A percentile compares a stretch with the other conserved stretches of the same genome.
These are phyloP conservation scores for Amorpha juglandis DNA, from an alignment of 2,888 invertebrate species.

Conservation along the genomic window DNA sequence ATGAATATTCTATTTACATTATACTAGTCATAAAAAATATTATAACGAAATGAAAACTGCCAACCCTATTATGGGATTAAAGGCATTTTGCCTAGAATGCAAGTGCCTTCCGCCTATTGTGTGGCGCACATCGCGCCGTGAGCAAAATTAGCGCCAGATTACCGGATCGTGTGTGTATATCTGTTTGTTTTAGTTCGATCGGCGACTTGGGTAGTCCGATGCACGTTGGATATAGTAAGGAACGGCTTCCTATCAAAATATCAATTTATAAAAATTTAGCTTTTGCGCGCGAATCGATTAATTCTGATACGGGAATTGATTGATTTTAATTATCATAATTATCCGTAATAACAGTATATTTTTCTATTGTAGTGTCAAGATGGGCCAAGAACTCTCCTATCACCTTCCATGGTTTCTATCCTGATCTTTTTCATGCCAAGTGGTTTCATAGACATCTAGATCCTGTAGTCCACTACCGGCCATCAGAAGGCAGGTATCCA, in stretches of 20 bases:
- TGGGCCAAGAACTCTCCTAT: no score
- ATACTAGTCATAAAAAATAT: not conserved
- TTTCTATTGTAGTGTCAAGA: no score
- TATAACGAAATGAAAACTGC: no score
- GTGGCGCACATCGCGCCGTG: conserved; percentile 56
- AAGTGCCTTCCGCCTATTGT: conserved; percentile 73
- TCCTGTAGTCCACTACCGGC: no score
- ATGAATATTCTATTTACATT: no score
- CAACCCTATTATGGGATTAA: conserved; percentile 5
- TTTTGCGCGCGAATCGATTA: not conserved
- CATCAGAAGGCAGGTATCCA: no score
- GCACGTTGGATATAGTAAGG: conserved; percentile 24
- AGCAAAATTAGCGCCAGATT: conserved; percentile 62
- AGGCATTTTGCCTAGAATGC: conserved; percentile 21
- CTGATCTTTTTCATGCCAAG: no score
- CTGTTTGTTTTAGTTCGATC: conserved; percentile 58
- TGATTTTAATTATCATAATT: no score
- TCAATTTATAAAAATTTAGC: not conserved
- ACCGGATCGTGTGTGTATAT: conserved; percentile 53
- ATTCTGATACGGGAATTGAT: no score
- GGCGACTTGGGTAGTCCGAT: conserved; percentile 67
- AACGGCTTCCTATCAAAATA: not conserved
- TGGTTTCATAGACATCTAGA: no score
- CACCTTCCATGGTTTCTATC: no score
- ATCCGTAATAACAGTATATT: no score